Base-by-base conservation (phyloP, 2,113 vertebrate genomes). In the Eonycteris spelaea region DNA sequence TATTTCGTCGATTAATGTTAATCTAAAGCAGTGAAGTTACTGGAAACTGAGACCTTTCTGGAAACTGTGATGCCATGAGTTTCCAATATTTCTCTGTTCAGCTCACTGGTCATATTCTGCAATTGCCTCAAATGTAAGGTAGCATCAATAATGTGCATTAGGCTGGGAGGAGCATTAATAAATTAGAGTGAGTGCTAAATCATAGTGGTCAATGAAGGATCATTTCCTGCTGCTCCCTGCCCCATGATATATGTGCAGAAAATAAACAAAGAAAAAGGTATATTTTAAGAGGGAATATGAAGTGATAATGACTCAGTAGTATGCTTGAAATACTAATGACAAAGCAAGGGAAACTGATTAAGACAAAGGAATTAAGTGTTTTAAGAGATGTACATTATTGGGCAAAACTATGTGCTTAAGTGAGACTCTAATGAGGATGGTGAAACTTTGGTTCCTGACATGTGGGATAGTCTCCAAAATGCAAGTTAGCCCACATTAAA, bases 71-170 rank as follows among this genome's bases (percentile, higher is more conserved):
- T 35, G 8, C 63, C 15, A 30, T 16, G 21, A 75, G 6, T 75
- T 57, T 77, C 57, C 18, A 51, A 74, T 59, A 74, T 65, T 75
- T 88, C 84, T 73, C 57, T 63, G 15, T 70, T 82, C n/a, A 91
- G 92, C 40, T 95, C 53, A 43, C 38, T 22, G 33, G 40, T 78
- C 45, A 63, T 15, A 55, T 43, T 95, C 71, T 45, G 33, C 53
- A 67, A 61, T 82, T 93, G 80, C 55, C 84, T 94, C 63, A 87
- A 70, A 85, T 70, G 57, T 75, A 90, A 88, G 91, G 82, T 55
- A 61, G 21, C 10, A 35, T 74, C 16, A 80, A 7, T 55, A 93
- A 88, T 21, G 15, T 16, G 33, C 35, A 73, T 71, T 77, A 75
- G 63, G 2, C 10, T 63, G 40, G 35, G 24, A 88, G 48, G 21